A percentile compares a stretch with the other conserved stretches of the same genome.
phyloP scores from a whole-genome alignment of 92 coral and sea anemone species.

The Muricea muricata region DNA sequence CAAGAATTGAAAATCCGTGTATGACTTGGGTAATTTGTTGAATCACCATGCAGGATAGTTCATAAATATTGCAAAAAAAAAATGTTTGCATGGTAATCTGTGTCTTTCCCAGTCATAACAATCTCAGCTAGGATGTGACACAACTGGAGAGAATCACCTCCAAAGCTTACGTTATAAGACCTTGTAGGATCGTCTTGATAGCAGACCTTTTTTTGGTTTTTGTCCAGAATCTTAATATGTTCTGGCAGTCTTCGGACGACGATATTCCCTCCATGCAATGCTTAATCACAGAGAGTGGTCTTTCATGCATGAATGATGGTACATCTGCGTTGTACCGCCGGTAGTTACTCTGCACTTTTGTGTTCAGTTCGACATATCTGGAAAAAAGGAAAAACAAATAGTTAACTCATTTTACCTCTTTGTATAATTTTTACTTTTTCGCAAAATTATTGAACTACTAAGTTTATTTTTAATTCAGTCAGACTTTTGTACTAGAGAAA shows the following conservation, averaged over 20 bases:
- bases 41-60: too few relatives aligned
- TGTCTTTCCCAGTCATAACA: constrained; percentile 62
- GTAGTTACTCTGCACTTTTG: constrained; percentile 22
- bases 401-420: too few relatives aligned
- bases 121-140: constrained; percentile 43
- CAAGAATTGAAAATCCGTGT: constrained; percentile 44
- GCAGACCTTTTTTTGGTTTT: background rate
- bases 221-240: constrained; percentile 21
- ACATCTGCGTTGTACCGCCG: background rate
- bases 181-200: constrained; percentile 9
- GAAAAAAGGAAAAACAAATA: background rate
- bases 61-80: too few relatives aligned
- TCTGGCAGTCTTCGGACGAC: constrained; percentile 7
- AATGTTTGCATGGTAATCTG: too few relatives aligned
- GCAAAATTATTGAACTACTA: too few relatives aligned
- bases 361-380: constrained; percentile 41
- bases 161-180: constrained; percentile 34
- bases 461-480: background rate
- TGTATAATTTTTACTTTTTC: too few relatives aligned
- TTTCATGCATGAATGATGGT: constrained; percentile 48
- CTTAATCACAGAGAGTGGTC: constrained; percentile 38
- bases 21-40: constrained; percentile 38
- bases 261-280: constrained; percentile 43
- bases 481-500: too few relatives aligned
- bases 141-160: constrained; percentile 10